Base-by-base conservation (phyloP, 2,888 invertebrate genomes). In the Chrysomela aeneicollis region DNA sequence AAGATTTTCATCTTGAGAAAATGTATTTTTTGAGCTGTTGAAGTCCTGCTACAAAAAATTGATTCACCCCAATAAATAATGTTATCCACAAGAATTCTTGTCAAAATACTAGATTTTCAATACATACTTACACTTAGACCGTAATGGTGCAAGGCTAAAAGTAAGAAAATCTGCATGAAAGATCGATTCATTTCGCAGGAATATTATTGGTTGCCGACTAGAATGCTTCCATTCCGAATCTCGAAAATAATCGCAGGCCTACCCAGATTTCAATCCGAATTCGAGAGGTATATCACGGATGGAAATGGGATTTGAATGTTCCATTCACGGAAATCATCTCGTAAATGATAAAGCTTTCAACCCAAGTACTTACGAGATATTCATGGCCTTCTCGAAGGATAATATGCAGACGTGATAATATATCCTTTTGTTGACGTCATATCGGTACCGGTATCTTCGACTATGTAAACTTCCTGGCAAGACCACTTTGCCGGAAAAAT, bases 261-360 rank as follows among this genome's bases (percentile, higher is more conserved):
- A 46, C 61, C 42, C 54, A 64, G 61, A 62, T 66, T 66, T 61
- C 59, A 69, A 68, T 63, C 61, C 51, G 42, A 61, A 67, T 65
- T 69, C 64, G 67, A 66, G 59, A 49, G 67, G 64, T 71, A 42
- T 42, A 72, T 71, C 65, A 64, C 69, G 67, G 46, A 63, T 59
- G 58, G 66, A 66, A 70, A 71, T 71, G 70, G 71, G 70, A 72
- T 72, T 72, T 66, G 67, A 72, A 72, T 71, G 72, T 71, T 69
- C 72, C 64, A 68, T 67, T 71, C 71, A 68, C 65, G 68, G 64
- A 66, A 68, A 71, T 71, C 68, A 68, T 72, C 63, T 63, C 67
- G 58, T 57, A 63, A 67, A 70, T 68, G 69, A 72, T 69, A 72
- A 69, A 73, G 71, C 71, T 71, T 72, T 73, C 71, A 70, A 54